Conservation (phyloP, 2,113 vertebrate genomes). For the Australoheros scitulus region DNA sequence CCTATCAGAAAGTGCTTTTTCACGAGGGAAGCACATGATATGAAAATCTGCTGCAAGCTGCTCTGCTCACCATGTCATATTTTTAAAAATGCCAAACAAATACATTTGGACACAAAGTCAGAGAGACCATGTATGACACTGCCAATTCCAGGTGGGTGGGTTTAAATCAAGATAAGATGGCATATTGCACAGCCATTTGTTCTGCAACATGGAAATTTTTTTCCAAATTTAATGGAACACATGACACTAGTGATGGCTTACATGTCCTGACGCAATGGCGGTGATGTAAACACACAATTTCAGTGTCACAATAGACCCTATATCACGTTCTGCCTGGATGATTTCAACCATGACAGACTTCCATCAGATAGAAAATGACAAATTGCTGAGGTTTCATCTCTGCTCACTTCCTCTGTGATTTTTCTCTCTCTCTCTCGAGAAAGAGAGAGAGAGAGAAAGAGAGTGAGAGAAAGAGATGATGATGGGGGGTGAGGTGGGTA, state of each 20-base stretch:
- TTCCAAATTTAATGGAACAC: constrained; percentile 23
- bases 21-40: not conserved
- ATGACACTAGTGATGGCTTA: not conserved
- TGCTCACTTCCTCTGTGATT: constrained; percentile 72
- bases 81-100: not conserved
- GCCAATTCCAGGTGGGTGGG: constrained; percentile 1
- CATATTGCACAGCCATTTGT: not conserved
- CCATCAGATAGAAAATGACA: constrained; percentile 51
- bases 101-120: not conserved
- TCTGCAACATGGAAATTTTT: not conserved
- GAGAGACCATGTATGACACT: not conserved
- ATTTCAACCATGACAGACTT: constrained; percentile 46
- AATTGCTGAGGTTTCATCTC: constrained; percentile 65
- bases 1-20: not conserved
- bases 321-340: constrained; percentile 5
- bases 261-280: not conserved
- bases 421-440: not conserved
- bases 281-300: not conserved
- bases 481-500: not conserved
- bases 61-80: not conserved
- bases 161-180: constrained; percentile 1
- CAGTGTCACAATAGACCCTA: not conserved
- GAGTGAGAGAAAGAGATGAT: not conserved
- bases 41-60: not conserved
- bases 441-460: not conserved